Evolutionary conservation across 2,888 invertebrate species (phyloP).

Genomic region (Heliconius ismenius): DNA sequence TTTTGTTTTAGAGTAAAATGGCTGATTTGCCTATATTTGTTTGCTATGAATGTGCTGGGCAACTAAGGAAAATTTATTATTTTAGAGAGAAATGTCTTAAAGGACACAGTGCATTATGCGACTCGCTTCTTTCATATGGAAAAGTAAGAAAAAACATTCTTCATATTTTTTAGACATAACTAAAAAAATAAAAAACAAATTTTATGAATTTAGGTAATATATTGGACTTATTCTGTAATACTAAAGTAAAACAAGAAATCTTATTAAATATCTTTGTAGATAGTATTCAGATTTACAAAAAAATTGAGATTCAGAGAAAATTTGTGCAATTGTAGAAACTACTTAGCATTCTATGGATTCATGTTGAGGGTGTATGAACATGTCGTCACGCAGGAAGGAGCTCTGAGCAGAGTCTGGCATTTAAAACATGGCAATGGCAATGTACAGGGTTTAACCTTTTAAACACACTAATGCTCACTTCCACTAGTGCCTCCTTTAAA

Average conservation of each 20-base stretch:
- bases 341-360: background rate
- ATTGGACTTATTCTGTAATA: background rate
- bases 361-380: background rate
- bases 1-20: slow-evolving; percentile 23
- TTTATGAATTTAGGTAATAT: background rate
- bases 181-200: background rate
- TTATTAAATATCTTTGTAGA: background rate
- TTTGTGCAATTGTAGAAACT: too few species aligned
- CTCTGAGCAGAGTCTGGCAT: background rate
- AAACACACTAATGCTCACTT: too few species aligned
- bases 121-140: slow-evolving; percentile 55
- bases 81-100: slow-evolving; percentile 63
- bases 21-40: slow-evolving; percentile 57
- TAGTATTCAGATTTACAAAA: too few species aligned
- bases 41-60: slow-evolving; percentile 64
- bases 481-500: too few species aligned
- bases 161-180: background rate
- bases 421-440: too few species aligned
- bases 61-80: slow-evolving; percentile 61
- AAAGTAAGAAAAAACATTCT: slow-evolving; percentile 52
- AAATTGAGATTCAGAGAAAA: too few species aligned
- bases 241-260: too few species aligned
- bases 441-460: background rate
- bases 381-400: background rate
- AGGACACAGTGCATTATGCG: slow-evolving; percentile 59